These are phyloP conservation scores for Myiozetetes cayanensis DNA, from an alignment of 2,113 vertebrate species.

Conservation along the genomic window DNA sequence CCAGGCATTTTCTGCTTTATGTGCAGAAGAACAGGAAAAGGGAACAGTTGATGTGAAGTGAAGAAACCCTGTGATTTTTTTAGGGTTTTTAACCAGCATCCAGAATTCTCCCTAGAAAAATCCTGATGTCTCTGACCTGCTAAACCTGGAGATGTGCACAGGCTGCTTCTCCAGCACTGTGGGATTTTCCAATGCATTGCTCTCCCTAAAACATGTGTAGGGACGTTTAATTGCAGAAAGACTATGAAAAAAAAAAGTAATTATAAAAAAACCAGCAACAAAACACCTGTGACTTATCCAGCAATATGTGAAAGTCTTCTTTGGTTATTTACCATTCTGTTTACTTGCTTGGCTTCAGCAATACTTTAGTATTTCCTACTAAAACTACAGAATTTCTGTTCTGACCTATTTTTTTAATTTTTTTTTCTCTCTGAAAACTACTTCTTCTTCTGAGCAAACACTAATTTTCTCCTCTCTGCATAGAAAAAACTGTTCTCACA, in stretches of 20 bases:
- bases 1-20: neutral
- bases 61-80: neutral
- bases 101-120: neutral
- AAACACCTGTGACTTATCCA: neutral
- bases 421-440: neutral
- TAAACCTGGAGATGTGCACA: neutral
- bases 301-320: accelerated
- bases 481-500: neutral
- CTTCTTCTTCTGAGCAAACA: neutral
- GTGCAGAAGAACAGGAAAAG: neutral
- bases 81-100: neutral
- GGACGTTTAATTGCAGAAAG: neutral
- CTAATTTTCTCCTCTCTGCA: neutral
- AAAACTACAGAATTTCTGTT: neutral
- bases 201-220: neutral
- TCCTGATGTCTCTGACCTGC: neutral
- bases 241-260: neutral
- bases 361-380: neutral
- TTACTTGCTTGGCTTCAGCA: neutral
- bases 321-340: neutral
- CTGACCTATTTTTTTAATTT: neutral
- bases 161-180: neutral
- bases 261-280: neutral
- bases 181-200: neutral
- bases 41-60: neutral